These are phyloP conservation scores for Leptodactylus fuscus DNA, from an alignment of 2,113 vertebrate genomes.

Conservation along the genomic window DNA sequence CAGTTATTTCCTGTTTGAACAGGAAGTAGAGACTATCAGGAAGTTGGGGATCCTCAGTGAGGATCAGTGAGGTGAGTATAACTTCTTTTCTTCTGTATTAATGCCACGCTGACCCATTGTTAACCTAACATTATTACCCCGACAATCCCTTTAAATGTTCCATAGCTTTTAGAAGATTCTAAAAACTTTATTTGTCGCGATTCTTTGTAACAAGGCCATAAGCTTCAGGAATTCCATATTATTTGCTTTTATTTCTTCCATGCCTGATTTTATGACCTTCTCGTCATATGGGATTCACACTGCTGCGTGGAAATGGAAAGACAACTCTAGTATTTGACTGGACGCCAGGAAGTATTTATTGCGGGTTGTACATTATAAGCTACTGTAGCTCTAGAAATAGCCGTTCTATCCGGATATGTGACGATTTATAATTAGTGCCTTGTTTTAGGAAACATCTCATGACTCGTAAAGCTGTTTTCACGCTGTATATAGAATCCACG, in stretches of 20 bases:
- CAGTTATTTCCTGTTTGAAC: too few relatives aligned
- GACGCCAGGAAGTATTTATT: constrained; percentile 22
- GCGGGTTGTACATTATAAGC: constrained; percentile 22
- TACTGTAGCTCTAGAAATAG: constrained; percentile 15
- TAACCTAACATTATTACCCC: too few relatives aligned
- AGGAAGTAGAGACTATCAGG: too few relatives aligned
- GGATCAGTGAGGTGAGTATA: too few relatives aligned
- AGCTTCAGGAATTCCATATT: neutral
- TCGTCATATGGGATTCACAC: constrained; percentile 9
- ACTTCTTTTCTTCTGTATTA: too few relatives aligned
- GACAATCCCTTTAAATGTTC: too few relatives aligned
- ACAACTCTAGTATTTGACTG: neutral
- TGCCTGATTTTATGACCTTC: neutral
- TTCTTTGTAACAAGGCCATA: too few relatives aligned
- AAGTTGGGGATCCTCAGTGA: too few relatives aligned
- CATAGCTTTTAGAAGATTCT: too few relatives aligned
- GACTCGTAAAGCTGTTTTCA: constrained; percentile 2
- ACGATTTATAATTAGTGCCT: constrained; percentile 18
- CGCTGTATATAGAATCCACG: neutral
- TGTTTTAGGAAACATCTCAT: constrained; percentile 23
- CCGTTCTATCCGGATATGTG: neutral
- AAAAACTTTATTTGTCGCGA: too few relatives aligned
- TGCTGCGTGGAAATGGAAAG: neutral
- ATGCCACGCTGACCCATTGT: too few relatives aligned
- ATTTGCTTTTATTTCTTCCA: neutral